These are phyloP conservation scores for Scolanthus callimorphus DNA, from an alignment of 92 coral and sea anemone species.

Conservation along the genomic window DNA sequence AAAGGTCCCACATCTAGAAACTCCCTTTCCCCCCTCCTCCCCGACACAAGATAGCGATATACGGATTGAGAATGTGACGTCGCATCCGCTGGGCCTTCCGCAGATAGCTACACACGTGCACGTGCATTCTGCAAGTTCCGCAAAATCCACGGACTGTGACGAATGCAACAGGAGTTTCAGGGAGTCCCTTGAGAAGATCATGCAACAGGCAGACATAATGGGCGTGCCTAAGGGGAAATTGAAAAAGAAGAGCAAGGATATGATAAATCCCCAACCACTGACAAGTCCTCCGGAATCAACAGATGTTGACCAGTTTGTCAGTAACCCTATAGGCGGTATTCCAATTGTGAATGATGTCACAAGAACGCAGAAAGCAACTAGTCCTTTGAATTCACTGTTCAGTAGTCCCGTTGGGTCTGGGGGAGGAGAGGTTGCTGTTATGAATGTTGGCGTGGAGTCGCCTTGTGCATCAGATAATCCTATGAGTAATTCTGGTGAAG, in stretches of 20 bases:
- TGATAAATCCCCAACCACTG: background rate
- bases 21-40: too few species aligned
- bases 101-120: too few species aligned
- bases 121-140: background rate
- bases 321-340: background rate
- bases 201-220: background rate
- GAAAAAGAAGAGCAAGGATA: background rate
- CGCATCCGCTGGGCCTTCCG: too few species aligned
- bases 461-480: too few species aligned
- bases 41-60: too few species aligned
- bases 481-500: too few species aligned
- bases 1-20: too few species aligned
- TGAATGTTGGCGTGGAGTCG: background rate
- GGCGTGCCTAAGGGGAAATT: background rate
- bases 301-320: background rate
- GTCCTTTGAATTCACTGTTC: background rate
- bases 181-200: background rate
- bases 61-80: too few species aligned
- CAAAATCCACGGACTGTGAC: background rate
- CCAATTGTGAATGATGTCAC: too few species aligned
- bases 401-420: background rate
- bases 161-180: background rate
- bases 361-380: background rate
- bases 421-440: background rate
- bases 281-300: background rate